phyloP scores from a whole-genome alignment of 2,888 invertebrate genomes.

The Apamea sordens region DNA sequence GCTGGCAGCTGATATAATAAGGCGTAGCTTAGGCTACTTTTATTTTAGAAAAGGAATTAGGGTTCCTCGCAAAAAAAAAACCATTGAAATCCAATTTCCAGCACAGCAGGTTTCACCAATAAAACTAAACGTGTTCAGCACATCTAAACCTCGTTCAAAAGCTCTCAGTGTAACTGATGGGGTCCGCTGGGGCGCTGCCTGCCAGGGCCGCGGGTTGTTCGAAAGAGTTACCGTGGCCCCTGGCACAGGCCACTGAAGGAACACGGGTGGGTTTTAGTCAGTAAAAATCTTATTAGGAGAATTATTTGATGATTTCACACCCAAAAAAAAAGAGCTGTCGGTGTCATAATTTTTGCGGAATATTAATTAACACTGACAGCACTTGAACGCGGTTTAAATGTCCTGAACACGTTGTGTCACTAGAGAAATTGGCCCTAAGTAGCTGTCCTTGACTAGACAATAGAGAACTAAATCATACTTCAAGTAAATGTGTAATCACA shows the following conservation, averaged over 20 bases:
- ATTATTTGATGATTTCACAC: too few species aligned
- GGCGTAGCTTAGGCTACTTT: too few species aligned
- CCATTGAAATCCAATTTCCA: background rate
- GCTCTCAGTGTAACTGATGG: background rate
- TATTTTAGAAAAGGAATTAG: background rate
- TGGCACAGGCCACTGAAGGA: too few species aligned
- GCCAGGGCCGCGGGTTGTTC: too few species aligned
- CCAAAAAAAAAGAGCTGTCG: background rate
- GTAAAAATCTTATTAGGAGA: too few species aligned
- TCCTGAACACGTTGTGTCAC: background rate
- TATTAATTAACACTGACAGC: too few species aligned
- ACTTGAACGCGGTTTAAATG: background rate
- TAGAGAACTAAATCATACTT: background rate
- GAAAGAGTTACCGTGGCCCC: too few species aligned
- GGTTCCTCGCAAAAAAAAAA: background rate
- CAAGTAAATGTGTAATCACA: background rate
- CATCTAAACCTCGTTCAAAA: background rate
- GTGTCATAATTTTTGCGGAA: background rate
- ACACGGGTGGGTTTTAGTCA: too few species aligned
- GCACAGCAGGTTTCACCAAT: background rate
- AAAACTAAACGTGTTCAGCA: background rate
- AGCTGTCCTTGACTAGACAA: background rate
- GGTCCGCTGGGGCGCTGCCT: too few species aligned
- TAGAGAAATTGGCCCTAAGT: background rate
- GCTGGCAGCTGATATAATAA: background rate